These are phyloP conservation scores for Lypha dubia DNA, from an alignment of 2,888 invertebrate genomes.

Conservation along the genomic window DNA sequence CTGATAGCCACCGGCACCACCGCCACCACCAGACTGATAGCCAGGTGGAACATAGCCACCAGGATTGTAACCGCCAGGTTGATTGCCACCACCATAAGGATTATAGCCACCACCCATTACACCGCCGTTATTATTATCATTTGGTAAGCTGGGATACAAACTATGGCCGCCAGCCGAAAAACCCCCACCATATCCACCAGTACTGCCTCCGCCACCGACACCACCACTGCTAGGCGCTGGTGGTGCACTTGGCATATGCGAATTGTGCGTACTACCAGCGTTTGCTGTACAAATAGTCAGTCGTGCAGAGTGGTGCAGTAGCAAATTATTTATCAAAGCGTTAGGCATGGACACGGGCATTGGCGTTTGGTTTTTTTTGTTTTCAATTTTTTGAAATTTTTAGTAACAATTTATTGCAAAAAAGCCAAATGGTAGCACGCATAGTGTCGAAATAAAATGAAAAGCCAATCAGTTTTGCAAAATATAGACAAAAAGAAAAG, in stretches of 20 bases:
- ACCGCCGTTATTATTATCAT: conserved; percentile 74
- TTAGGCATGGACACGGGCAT: conserved; percentile 18
- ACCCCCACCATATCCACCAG: conserved; percentile 82
- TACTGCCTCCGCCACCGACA: conserved; percentile 75
- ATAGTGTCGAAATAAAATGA: conserved; percentile 39
- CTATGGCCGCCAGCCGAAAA: conserved; percentile 82
- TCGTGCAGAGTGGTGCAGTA: conserved; percentile 28
- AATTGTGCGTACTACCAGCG: conserved; percentile 77
- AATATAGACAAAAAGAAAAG: conserved; percentile 5
- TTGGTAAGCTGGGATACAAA: conserved; percentile 80
- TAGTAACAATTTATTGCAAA: conserved; percentile 34
- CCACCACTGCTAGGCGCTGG: conserved; percentile 74
- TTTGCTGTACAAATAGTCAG: conserved; percentile 69
- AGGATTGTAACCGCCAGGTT: conserved; percentile 70
- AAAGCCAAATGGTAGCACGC: conserved; percentile 58
- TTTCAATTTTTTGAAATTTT: too few relatives aligned
- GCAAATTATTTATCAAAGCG: conserved; percentile 18
- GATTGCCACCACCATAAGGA: conserved; percentile 75
- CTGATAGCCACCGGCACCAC: conserved; percentile 73
- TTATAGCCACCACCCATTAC: conserved; percentile 78
- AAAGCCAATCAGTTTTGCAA: conserved; percentile 35
- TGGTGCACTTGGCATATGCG: conserved; percentile 78
- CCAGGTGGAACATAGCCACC: conserved; percentile 76
- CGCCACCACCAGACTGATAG: conserved; percentile 78
- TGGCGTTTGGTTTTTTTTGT: conserved; percentile 8